Conservation (phyloP, 2,888 invertebrate species). For the Chaitophorus viminalis region DNA sequence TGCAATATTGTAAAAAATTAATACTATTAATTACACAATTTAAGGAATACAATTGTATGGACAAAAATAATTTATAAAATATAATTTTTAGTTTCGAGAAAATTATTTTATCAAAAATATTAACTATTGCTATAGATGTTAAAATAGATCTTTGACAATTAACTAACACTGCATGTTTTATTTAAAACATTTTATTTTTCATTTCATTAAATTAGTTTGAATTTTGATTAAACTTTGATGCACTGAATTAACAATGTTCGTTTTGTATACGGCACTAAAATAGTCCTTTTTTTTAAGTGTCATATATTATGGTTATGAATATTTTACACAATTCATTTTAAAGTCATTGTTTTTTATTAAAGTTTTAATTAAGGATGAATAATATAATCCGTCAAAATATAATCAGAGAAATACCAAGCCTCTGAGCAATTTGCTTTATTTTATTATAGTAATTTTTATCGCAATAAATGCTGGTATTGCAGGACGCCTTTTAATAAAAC, state of each 20-base stretch:
- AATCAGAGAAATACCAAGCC: background rate
- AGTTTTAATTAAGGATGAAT: constrained; percentile 44
- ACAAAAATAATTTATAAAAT: no score
- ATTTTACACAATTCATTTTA: constrained; percentile 12
- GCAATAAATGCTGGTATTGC: background rate
- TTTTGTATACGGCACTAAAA: background rate
- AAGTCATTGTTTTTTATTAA: constrained; percentile 21
- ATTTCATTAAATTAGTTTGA: background rate
- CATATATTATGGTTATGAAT: constrained; percentile 1
- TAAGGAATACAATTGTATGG: no score
- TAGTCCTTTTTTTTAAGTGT: background rate
- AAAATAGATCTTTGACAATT: background rate
- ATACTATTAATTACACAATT: no score
- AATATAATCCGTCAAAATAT: constrained; percentile 33
- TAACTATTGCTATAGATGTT: background rate
- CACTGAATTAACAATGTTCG: constrained; percentile 1
- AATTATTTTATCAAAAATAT: background rate
- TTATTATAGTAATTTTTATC: constrained; percentile 10
- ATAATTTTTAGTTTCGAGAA: no score
- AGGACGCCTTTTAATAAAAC: no score
- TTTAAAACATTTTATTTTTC: background rate
- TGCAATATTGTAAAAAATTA: no score
- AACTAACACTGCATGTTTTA: background rate
- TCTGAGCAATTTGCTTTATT: background rate
- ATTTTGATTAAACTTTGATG: constrained; percentile 8